These are phyloP conservation scores for Harpagoxenus sublaevis DNA, from an alignment of 2,888 invertebrate genomes.

Conservation along the genomic window DNA sequence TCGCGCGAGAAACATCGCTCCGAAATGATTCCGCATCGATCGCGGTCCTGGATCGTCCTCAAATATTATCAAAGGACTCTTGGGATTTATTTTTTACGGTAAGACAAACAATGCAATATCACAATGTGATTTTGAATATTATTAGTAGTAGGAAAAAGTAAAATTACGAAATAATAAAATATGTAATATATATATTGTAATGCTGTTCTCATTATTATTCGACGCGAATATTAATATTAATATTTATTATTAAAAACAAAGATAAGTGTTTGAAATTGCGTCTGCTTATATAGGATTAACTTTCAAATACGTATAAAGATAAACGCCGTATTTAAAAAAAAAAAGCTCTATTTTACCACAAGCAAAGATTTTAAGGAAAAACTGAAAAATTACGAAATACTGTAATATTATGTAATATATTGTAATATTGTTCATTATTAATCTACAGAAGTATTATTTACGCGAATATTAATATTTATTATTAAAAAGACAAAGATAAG, in stretches of 20 bases:
- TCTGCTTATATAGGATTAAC: not conserved
- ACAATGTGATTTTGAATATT: not conserved
- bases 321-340: too few species aligned
- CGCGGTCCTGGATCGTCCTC: slow-evolving; percentile 56
- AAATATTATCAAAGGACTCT: not conserved
- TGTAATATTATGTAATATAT: too few species aligned
- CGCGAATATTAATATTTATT: not conserved
- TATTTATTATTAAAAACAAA: not conserved
- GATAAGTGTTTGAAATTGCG: not conserved
- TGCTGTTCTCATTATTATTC: not conserved
- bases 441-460: too few species aligned
- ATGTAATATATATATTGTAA: not conserved
- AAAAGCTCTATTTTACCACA: not conserved
- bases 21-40: slow-evolving; percentile 52
- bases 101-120: too few species aligned
- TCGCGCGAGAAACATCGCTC: slow-evolving; percentile 30
- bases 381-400: not conserved
- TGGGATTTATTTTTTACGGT: not conserved
- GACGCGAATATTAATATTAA: not conserved
- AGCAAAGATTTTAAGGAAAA: not conserved
- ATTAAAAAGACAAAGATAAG: not conserved
- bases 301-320: not conserved
- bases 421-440: too few species aligned
- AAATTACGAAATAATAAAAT: not conserved
- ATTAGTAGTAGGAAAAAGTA: not conserved